Base-by-base conservation (phyloP, 2,888 invertebrate species). In the Pseudococcus jackbeardsleyi region DNA sequence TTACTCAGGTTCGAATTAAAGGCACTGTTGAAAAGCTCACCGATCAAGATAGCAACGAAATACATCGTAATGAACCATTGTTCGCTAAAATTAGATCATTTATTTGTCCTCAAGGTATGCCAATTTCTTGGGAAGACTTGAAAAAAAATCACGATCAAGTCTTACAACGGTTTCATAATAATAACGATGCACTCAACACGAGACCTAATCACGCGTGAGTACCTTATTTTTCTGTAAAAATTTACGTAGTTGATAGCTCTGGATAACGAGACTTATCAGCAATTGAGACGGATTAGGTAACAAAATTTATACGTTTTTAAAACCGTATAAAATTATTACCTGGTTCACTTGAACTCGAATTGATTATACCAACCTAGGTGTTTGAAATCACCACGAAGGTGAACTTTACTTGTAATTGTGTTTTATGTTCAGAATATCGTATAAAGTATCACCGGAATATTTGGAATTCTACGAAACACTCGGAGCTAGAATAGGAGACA, bases 131-230 rank as follows among this genome's bases (percentile, higher is more conserved):
- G 93, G 90, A 92, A 0, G 91, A 91, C 8, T 90, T 92, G 86
- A 92, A 93, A 89, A 89, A 91, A 19, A 90, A 90, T 46, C 93
- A 93, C 89, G 93, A 93, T 89, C 89, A 91, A 89, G 89, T 93
- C 50, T 88, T 92, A 8, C 89, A 91, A 12, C 90, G 92, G 26
- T 91, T 91, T 26, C 89, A 90, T 22, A 90, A 90, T 9, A 91
- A 91, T 6, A 90, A 91, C n/a, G 90, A 90, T 50, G 89, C 89
- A n/a, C 90, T 93, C 26, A 33, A 33, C 22, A 90, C 91, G 1
- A 92, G 92, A 91, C 93, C 93, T 0, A 91, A 92, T 79, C 91
- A 93, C 89, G 91, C 92, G 93, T 93, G 91, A 91, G 92, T 91
- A 88, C 22, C 26, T 72, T 72, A 72, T 72, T 33, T 72, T 72